A percentile compares a stretch with the other conserved stretches of the same genome.
These are phyloP conservation scores for Aegithalos caudatus DNA, from an alignment of 2,113 vertebrate genomes.

Conservation along the genomic window DNA sequence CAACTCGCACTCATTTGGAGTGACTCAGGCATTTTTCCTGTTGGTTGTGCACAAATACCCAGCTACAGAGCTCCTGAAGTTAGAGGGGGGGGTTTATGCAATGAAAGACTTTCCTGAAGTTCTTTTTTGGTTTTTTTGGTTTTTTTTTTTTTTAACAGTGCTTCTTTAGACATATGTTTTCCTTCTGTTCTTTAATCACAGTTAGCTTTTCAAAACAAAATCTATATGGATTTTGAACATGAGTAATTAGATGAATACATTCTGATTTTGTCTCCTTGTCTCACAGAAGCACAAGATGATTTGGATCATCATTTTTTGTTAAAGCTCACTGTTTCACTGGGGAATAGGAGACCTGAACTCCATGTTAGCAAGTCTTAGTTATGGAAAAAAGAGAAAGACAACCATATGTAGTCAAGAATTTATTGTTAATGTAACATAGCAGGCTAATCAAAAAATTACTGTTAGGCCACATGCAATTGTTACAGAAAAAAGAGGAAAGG, in stretches of 20 bases:
- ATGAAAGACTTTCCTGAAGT: conserved; percentile 1
- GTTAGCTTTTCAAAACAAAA: conserved; percentile 56
- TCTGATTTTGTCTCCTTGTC: neutral
- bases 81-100: neutral
- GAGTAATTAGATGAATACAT: conserved; percentile 18
- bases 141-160: conserved; percentile 45
- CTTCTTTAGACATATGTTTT: conserved; percentile 54
- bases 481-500: neutral
- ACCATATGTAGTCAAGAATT: neutral
- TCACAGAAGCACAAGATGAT: neutral
- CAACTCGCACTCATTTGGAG: conserved; percentile 54
- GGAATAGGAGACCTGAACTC: neutral
- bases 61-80: conserved; percentile 35
- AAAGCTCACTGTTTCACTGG: neutral
- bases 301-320: neutral
- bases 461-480: neutral
- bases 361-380: neutral
- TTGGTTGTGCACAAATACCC: conserved; percentile 28
- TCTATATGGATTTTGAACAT: conserved; percentile 41
- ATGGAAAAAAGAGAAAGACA: neutral
- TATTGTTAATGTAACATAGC: neutral
- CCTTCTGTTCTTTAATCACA: conserved; percentile 62
- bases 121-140: too few species aligned
- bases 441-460: neutral
- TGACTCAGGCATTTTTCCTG: conserved; percentile 61